A percentile compares a stretch with the other conserved stretches of the same genome.
These are phyloP conservation scores for Ctena decussata DNA, from an alignment of 2,888 invertebrate genomes.

Conservation along the genomic window DNA sequence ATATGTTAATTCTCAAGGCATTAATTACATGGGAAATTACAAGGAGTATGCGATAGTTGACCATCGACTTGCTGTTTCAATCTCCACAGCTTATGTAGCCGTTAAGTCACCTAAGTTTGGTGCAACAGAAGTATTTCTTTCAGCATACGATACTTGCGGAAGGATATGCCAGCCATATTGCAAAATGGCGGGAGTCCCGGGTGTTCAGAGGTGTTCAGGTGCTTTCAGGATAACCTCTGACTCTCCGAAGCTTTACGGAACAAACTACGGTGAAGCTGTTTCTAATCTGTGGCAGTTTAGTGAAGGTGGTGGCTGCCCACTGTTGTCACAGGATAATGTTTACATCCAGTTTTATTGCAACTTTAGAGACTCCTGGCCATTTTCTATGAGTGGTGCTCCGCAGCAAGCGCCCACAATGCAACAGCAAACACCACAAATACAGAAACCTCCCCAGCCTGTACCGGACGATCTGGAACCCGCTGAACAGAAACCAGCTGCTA, in stretches of 20 bases:
- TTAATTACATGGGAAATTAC: slow-evolving; percentile 80
- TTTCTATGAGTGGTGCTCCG: slow-evolving; percentile 11
- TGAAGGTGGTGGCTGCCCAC: slow-evolving; percentile 53
- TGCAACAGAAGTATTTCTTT: slow-evolving; percentile 60
- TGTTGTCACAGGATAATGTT: slow-evolving; percentile 54
- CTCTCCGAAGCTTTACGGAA: slow-evolving; percentile 67
- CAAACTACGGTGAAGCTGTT: slow-evolving; percentile 68
- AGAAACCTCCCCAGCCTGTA: background rate
- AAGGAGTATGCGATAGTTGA: slow-evolving; percentile 80
- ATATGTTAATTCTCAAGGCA: slow-evolving; percentile 75
- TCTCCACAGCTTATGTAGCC: slow-evolving; percentile 78
- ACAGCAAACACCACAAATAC: background rate
- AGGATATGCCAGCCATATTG: slow-evolving; percentile 71
- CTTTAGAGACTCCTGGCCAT: slow-evolving; percentile 69
- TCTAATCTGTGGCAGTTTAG: slow-evolving; percentile 66
- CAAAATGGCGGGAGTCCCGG: slow-evolving; percentile 40
- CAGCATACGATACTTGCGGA: slow-evolving; percentile 73
- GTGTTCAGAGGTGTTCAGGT: slow-evolving; percentile 64
- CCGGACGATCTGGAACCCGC: background rate
- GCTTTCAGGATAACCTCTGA: slow-evolving; percentile 64
- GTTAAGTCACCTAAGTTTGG: slow-evolving; percentile 74
- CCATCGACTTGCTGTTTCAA: slow-evolving; percentile 75
- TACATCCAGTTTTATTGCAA: slow-evolving; percentile 72
- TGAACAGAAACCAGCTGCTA: background rate
- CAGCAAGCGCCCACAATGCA: background rate